These are phyloP conservation scores for Apeira syringaria DNA, from an alignment of 2,888 invertebrate species.

Conservation along the genomic window DNA sequence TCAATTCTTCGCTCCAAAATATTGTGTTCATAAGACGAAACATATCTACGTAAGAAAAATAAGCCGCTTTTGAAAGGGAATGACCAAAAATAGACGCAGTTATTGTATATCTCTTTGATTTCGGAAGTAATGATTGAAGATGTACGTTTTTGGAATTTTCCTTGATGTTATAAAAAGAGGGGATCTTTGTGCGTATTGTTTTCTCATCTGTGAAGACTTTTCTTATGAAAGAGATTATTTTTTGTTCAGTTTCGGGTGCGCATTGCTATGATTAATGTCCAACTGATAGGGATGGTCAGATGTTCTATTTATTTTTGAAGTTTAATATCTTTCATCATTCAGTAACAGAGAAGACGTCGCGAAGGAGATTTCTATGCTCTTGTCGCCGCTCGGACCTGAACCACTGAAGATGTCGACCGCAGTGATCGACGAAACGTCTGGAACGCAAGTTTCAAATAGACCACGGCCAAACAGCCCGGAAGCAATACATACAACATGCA, in stretches of 20 bases:
- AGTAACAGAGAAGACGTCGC: too few species aligned
- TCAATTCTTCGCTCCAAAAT: too few species aligned
- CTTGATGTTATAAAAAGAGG: constrained; percentile 13
- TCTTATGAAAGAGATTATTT: constrained; percentile 1
- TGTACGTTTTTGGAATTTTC: constrained; percentile 14
- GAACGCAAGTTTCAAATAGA: too few species aligned
- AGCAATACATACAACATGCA: too few species aligned
- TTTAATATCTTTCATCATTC: too few species aligned
- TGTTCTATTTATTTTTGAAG: too few species aligned
- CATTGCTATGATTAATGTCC: constrained; percentile 14
- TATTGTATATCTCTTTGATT: constrained; percentile 21
- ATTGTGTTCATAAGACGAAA: too few species aligned
- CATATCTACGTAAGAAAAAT: background rate
- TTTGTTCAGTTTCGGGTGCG: constrained; percentile 1
- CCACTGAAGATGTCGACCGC: too few species aligned
- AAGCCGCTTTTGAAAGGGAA: background rate
- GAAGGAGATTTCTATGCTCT: too few species aligned
- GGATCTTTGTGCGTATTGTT: constrained; percentile 12
- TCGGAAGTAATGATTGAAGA: constrained; percentile 24
- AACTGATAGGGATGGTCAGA: background rate
- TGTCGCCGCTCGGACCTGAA: too few species aligned
- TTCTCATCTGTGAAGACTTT: constrained; percentile 9
- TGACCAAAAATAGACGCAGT: constrained; percentile 1
- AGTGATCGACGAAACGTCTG: too few species aligned
- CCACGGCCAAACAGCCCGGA: too few species aligned